Base-by-base conservation (phyloP, 2,113 vertebrate species). In the Festucalex cinctus region DNA sequence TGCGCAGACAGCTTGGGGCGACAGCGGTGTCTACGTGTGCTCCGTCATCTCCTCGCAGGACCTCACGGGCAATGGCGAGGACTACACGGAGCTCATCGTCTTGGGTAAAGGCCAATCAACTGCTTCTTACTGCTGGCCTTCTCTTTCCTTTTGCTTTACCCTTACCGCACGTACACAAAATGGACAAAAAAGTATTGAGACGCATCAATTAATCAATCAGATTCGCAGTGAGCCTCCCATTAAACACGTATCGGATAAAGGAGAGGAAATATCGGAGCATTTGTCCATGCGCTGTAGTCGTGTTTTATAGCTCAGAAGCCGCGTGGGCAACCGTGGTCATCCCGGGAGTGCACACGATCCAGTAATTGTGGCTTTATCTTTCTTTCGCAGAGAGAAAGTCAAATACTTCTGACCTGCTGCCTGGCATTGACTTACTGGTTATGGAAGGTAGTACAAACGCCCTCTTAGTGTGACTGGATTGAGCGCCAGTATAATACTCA, bases 361-460 rank as follows among this genome's bases (percentile, higher is more conserved):
- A 87, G 90, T 94, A 93, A 94, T 89, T 86, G 78, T 88, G 77
- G 76, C 87, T 89, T 88, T 93, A 83, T 91, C 88, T 93, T 89
- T 95, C 89, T 94, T 92, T 95, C 91, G 88, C 92, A 95, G 94
- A 94, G 87, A 95, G 90, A 93, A 94, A 94, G 90, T 93, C 93
- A 83, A 93, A 92, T 91, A 91, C 92, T 89, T 90, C 93, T 88
- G 94, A 96, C 89, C 94, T 95, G 85, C 94, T 97, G 92, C 95
- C 95, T 92, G 95, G 88, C 91, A 93, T 97, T 95, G 93, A 95
- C 92, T 94, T 95, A 93, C 94, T 94, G 93, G 89, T 93, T 88
- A 92, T 96, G 93, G 93, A 94, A 96, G 94, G 94, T 95, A 95
- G 91, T 94, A 94, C 75, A 80, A 57, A 57, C 80, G 77, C 41